A percentile compares a stretch with the other conserved stretches of the same genome.
Conservation (phyloP, 2,888 invertebrate species). For the Heliconius erato region DNA sequence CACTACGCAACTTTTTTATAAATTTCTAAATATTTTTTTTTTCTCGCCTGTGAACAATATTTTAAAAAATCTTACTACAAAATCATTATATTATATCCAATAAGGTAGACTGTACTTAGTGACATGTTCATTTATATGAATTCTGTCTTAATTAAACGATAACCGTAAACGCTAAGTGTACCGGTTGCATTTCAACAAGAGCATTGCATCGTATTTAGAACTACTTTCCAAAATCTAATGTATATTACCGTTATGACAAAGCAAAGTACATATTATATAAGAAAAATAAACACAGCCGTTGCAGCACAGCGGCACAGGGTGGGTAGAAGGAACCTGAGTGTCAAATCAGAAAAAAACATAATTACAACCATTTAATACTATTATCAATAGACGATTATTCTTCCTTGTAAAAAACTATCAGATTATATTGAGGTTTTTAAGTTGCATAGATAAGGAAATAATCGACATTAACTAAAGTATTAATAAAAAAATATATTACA, state of each 20-base stretch:
- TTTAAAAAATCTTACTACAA: too few relatives aligned
- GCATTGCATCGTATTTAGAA: slow-evolving; percentile 4
- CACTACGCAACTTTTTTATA: too few relatives aligned
- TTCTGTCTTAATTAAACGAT: slow-evolving; percentile 11
- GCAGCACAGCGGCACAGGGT: too few relatives aligned
- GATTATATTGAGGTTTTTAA: neutral
- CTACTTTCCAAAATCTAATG: slow-evolving; percentile 15
- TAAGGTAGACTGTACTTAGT: neutral
- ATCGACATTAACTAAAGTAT: neutral
- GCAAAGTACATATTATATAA: too few relatives aligned
- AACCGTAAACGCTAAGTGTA: neutral
- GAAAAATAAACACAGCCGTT: too few relatives aligned
- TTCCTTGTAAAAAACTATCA: neutral
- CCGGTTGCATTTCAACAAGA: slow-evolving; percentile 24
- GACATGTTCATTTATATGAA: slow-evolving; percentile 3
- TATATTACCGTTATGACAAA: slow-evolving; percentile 11
- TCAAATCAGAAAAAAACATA: neutral
- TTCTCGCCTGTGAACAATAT: too few relatives aligned
- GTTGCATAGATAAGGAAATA: slow-evolving; percentile 12
- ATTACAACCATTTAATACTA: neutral
- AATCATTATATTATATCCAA: neutral
- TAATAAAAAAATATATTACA: neutral
- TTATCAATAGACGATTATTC: neutral
- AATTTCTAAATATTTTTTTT: too few relatives aligned
- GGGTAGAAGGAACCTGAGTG: neutral